Base-by-base conservation (phyloP, 2,797 vertebrate species). In the Chiroxiphia lanceolata region DNA sequence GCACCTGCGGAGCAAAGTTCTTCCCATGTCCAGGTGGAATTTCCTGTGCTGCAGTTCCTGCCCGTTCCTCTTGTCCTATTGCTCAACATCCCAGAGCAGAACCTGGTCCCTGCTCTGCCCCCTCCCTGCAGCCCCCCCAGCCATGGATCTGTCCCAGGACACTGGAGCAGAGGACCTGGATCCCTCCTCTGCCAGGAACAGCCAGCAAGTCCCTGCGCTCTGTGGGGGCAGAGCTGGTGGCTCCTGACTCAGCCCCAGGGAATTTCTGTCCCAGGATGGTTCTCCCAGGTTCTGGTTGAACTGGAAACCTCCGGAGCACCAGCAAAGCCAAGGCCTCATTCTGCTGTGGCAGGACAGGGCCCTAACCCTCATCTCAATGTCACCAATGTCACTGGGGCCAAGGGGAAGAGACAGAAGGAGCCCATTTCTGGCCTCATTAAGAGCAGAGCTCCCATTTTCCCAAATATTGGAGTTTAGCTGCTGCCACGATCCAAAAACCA, bases 161-260 rank as follows among this genome's bases (percentile, higher is more conserved):
- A 1, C 0, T 0, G 77, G 65, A 54, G 13, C 61, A 13, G 13
- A n/a, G 1, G 5, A 27, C 3, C 16, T 2, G 26, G 22, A 48
- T 14, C 40, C 11, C 25, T 59, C 60, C 47, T 48, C 47, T 48
- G 47, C 47, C 48, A 50, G 48, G 8, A 50, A 26, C 48, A 50
- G 0, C 3, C 65, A 34, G 5, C 31, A 4, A 25, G 1, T 1
- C 11, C 6, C 4, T 3, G n/a, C 31, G n/a, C 42, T 27, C 11
- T 12, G 25, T 53, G 45, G 5, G 29, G 3, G 34, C 74, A 53
- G 23, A 56, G 53, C 33, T 3, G 48, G 27, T 2, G 38, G 59
- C 59, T 45, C 44, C 44, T 7, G 17, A 9, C 36, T 2, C 61
- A 78, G 21, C 40, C 40, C 33, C 25, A 22, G 22, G 2, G 29